Base-by-base conservation (phyloP, 2,797 vertebrate genomes). In the Luscinia luscinia region DNA sequence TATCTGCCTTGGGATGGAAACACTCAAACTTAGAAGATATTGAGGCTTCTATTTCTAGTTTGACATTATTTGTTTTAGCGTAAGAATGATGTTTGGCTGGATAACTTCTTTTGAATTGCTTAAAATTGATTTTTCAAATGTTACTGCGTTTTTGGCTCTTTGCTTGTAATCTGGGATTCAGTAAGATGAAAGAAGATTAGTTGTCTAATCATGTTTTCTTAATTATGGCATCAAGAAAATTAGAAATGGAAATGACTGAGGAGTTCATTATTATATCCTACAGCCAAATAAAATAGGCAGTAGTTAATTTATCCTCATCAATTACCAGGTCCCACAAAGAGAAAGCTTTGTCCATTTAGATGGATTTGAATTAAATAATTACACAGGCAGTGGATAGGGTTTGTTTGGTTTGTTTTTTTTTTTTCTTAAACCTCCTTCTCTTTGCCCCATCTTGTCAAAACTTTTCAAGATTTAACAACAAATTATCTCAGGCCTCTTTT, bases 161-260 rank as follows among this genome's bases (percentile, higher is more conserved):
- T 36, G 19, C 62, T 43, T 67, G 27, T 86, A 72, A 86, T 72
- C 57, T 81, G 69, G 36, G 48, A 66, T 87, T 91, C 40, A 16
- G 34, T 80, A 92, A 89, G 3, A 9, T 80, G 69, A 62, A 90
- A 70, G 51, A 83, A 66, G 32, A 80, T 69, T 32, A 70, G 63
- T 83, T 94, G 57, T 75, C 58, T 86, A 75, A 88, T 84, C 54
- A 14, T 69, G 18, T 81, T 88, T 95, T 92, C 66, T 90, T 75
- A 62, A 66, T 66, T 73, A 79, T n/a, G 48, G 43, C 80, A 67
- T 86, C 26, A 36, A 68, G 67, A 89, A 75, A 54, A 72, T 52
- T 55, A 62, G 63, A 93, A 87, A 85, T 83, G 43, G 76, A 79
- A 77, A 66, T 87, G 27, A 54, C 69, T 68, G 48, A 86, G 43